A percentile compares a stretch with the other conserved stretches of the same genome.
Evolutionary conservation across 2,113 vertebrate species (phyloP).

Genomic region (Phainopepla nitens): DNA sequence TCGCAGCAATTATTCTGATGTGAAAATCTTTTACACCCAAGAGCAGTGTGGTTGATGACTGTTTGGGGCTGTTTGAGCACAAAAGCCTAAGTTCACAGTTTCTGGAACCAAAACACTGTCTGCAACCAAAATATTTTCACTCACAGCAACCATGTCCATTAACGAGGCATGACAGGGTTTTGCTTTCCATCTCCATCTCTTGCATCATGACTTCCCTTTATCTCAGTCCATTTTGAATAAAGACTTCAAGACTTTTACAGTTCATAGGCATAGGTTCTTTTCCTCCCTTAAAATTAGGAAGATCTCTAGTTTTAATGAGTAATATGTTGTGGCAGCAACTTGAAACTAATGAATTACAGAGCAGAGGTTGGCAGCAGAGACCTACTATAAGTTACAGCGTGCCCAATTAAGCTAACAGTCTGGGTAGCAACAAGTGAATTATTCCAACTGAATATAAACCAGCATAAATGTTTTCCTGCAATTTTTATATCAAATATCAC

Average conservation of each 20-base stretch:
- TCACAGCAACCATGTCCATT: neutral
- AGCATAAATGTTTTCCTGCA: constrained; percentile 17
- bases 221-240: neutral
- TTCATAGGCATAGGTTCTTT: neutral
- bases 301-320: neutral
- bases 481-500: constrained; percentile 28
- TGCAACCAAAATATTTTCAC: neutral
- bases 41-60: neutral
- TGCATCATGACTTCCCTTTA: neutral
- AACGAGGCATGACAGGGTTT: neutral
- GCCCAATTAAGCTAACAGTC: neutral
- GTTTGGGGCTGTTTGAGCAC: neutral
- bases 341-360: constrained; percentile 32
- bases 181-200: neutral
- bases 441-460: neutral
- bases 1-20: neutral
- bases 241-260: neutral
- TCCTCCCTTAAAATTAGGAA: neutral
- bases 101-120: neutral
- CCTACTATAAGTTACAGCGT: neutral
- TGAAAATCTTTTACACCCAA: neutral
- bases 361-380: neutral
- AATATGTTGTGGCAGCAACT: neutral
- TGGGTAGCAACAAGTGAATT: neutral
- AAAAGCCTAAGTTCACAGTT: neutral